Percentiles rank a stretch among this genome's conserved stretches.
Evolutionary conservation across 2,888 invertebrate species (phyloP).

Genomic region (Cryptus viduatorius): DNA sequence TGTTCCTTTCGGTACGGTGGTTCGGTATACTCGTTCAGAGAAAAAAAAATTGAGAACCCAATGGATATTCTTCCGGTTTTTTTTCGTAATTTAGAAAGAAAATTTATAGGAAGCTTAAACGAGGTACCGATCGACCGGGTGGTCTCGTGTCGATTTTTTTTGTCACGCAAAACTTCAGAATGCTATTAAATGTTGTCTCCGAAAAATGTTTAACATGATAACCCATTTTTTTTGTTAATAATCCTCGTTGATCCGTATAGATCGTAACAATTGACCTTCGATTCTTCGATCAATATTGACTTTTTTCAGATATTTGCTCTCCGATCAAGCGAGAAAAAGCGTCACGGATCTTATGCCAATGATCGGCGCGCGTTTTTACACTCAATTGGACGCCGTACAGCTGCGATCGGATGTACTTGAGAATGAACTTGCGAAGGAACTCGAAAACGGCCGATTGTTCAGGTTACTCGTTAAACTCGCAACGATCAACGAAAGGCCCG

Average conservation of each 20-base stretch:
- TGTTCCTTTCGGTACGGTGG: not conserved
- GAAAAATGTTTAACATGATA: not conserved
- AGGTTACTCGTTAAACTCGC: conserved; percentile 96
- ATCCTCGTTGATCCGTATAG: not conserved
- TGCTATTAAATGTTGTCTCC: not conserved
- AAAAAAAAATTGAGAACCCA: not conserved
- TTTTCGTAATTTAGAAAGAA: not conserved
- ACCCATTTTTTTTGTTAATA: not conserved
- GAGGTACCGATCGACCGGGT: not conserved
- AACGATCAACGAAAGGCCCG: conserved; percentile 97
- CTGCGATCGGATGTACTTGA: conserved; percentile 95
- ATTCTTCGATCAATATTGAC: not conserved
- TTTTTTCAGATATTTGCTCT: conserved; percentile 90
- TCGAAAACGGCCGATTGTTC: conserved; percentile 97
- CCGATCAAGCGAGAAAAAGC: conserved; percentile 89
- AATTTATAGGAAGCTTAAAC: not conserved
- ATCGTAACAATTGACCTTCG: not conserved
- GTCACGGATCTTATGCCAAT: conserved; percentile 99
- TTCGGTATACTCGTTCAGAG: not conserved
- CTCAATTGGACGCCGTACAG: conserved; percentile 96
- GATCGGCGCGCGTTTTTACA: conserved; percentile 99
- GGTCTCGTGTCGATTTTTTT: not conserved
- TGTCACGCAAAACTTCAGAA: conserved; percentile 4
- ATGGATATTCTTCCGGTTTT: no score
- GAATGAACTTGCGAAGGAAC: conserved; percentile 95